A percentile compares a stretch with the other conserved stretches of the same genome.
phyloP scores from a whole-genome alignment of 2,888 invertebrate genomes.

The Agrilus mali region DNA sequence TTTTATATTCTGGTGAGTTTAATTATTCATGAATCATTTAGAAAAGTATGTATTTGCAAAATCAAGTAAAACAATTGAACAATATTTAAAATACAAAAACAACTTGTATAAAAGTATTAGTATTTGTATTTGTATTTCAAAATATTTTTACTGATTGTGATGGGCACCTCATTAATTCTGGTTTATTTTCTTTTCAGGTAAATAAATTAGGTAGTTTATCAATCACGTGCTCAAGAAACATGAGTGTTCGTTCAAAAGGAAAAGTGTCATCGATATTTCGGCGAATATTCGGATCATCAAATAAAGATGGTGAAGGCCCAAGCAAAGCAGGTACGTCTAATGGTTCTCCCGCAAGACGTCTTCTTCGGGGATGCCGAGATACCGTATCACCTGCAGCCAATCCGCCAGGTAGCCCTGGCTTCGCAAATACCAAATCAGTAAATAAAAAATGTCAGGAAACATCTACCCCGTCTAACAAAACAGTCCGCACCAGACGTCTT shows the following conservation, averaged over 20 bases:
- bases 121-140: too few relatives aligned
- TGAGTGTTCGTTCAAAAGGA: conserved; percentile 70
- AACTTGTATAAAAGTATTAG: too few relatives aligned
- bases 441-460: conserved; percentile 25
- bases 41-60: too few relatives aligned
- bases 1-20: too few relatives aligned
- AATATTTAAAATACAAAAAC: too few relatives aligned
- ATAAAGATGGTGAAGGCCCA: conserved; percentile 50
- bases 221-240: conserved; percentile 24
- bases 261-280: conserved; percentile 70
- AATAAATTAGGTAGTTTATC: too few relatives aligned
- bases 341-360: conserved; percentile 30
- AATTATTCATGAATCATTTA: too few relatives aligned
- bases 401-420: conserved; percentile 38
- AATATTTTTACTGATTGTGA: too few relatives aligned
- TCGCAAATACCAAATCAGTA: conserved; percentile 25
- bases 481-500: conserved; percentile 61
- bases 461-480: conserved; percentile 41
- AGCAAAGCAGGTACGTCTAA: conserved; percentile 41
- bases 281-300: conserved; percentile 62
- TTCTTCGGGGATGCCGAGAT: conserved; percentile 28
- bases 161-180: too few relatives aligned
- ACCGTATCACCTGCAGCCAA: conserved; percentile 29
- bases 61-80: too few relatives aligned
- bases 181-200: too few relatives aligned